Evolutionary conservation across 2,888 invertebrate species (phyloP), one percentile per base, ranked within the genome.

Genomic region (Hypsopygia costalis): DNA sequence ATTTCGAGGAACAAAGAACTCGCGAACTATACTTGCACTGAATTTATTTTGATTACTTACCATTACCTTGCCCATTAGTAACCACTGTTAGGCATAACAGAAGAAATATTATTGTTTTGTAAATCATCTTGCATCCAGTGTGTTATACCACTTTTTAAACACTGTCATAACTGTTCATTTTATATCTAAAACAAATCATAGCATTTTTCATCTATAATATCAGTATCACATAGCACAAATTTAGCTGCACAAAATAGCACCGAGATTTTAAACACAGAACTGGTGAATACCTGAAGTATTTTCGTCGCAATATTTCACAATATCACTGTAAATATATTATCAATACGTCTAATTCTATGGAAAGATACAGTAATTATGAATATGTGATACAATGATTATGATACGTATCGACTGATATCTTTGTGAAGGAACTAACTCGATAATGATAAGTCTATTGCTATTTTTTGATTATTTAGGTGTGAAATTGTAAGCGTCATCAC

Each of bases 321-420:
- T 35, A 35, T 35, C 34, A 35, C 21, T 2, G 8, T 28, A 36
- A 36, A 34, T 22, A 20, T 41, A 39, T n/a, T n/a, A n/a, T n/a
- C n/a, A n/a, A 44, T 44, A 69, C 70, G 70, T 66, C 58, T 52
- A 47, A 59, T 50, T 56, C 43, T 51, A 43, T 45, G 61, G 29
- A 62, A 58, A 58, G 54, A 47, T 51, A 59, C 54, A 58, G 49
- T 59, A 43, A 57, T 76, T 69, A 33, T 77, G 57, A 65, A 58
- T 58, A 58, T 49, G 58, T 66, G 64, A 53, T 47, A 45, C 58
- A 55, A 58, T 55, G 66, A 71, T 69, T 69, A 66, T 43, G 51
- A 53, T 70, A 80, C 80, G 71, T 66, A 66, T 66, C 57, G 71
- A 78, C 77, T 70, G 47, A 58, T 81, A 85, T 82, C 81, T 68